These are phyloP conservation scores for Pseudopipra pipra DNA, from an alignment of 2,113 vertebrate species.

Conservation along the genomic window DNA sequence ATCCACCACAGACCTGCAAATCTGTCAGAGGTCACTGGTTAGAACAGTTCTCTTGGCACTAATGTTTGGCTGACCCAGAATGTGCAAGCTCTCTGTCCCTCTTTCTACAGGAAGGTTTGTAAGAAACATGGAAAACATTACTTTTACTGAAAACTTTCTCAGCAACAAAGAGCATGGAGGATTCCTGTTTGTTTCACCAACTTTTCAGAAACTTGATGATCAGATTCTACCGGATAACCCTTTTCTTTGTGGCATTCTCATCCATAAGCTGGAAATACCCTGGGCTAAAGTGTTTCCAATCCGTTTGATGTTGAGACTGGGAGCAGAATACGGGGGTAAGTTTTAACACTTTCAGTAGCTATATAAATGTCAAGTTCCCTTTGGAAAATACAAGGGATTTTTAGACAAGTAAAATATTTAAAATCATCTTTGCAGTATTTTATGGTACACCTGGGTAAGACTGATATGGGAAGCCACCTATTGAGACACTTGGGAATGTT, in stretches of 20 bases:
- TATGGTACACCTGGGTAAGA: background rate
- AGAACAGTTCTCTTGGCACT: background rate
- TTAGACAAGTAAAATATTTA: background rate
- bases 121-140: constrained; percentile 88
- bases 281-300: constrained; percentile 97
- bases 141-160: constrained; percentile 89
- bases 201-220: constrained; percentile 84
- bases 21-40: background rate
- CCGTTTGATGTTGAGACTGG: constrained; percentile 88
- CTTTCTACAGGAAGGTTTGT: constrained; percentile 83
- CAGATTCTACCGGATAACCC: constrained; percentile 81
- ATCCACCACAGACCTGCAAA: accelerated
- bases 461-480: accelerated
- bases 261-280: constrained; percentile 93
- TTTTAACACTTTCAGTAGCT: background rate
- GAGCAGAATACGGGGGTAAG: constrained; percentile 87
- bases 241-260: constrained; percentile 88
- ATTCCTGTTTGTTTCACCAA: constrained; percentile 88
- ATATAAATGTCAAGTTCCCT: background rate
- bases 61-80: background rate
- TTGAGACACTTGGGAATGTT: background rate
- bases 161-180: constrained; percentile 89
- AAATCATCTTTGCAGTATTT: background rate
- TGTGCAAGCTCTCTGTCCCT: background rate
- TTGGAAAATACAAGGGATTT: background rate